phyloP scores from a whole-genome alignment of 2,113 vertebrate species.

The Gadus macrocephalus region DNA sequence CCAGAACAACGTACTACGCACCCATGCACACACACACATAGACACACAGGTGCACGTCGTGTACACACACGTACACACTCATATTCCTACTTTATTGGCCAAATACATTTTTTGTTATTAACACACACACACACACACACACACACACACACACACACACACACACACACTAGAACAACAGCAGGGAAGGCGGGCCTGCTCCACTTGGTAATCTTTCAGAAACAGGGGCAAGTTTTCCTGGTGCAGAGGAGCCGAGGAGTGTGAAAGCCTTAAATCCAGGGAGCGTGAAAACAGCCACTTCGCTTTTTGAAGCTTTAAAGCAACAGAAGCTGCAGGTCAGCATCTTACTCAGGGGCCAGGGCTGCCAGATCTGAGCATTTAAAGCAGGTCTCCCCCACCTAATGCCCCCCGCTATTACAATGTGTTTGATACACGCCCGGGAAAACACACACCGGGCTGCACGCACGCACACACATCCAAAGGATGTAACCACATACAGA shows the following conservation, averaged over 20 bases:
- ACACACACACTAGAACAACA: constrained; percentile 8
- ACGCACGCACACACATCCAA: not conserved
- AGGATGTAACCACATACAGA: too few relatives aligned
- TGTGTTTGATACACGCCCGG: not conserved
- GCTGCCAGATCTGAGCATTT: constrained; percentile 41
- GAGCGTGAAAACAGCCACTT: constrained; percentile 27
- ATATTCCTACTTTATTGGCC: not conserved
- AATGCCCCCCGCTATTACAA: constrained; percentile 23
- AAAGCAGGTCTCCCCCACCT: constrained; percentile 34
- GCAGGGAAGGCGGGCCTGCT: constrained; percentile 13
- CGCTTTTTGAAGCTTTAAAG: constrained; percentile 38
- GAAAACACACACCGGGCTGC: constrained; percentile 1
- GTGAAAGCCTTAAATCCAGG: constrained; percentile 9
- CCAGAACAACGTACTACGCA: not conserved
- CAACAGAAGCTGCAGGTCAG: constrained; percentile 53
- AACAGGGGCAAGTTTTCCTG: constrained; percentile 17
- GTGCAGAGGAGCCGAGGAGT: constrained; percentile 11
- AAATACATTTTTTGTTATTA: too few relatives aligned
- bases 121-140: constrained; percentile 1
- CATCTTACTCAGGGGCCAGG: constrained; percentile 28
- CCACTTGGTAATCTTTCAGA: constrained; percentile 8
- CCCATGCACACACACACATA: not conserved
- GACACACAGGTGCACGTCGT: not conserved
- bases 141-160: constrained; percentile 8
- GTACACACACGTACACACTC: not conserved